phyloP scores from a whole-genome alignment of 1,140 invertebrate genomes.

The Drosophila leontia region DNA sequence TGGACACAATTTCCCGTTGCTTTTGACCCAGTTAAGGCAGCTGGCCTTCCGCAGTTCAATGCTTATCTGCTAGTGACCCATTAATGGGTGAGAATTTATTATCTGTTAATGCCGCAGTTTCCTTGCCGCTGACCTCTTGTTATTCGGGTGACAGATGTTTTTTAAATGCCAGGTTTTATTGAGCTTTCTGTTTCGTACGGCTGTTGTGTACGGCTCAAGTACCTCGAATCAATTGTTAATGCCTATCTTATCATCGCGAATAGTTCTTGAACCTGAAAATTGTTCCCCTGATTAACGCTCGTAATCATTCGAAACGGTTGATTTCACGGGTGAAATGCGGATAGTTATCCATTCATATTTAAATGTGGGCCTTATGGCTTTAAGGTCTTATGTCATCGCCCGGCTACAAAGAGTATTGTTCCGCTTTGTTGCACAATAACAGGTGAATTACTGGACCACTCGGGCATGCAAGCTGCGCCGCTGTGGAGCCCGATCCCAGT shows the following conservation, averaged over 20 bases:
- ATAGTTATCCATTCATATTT: constrained; percentile 26
- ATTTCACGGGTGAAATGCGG: constrained; percentile 19
- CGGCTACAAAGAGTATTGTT: constrained; percentile 36
- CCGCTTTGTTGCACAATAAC: constrained; percentile 66
- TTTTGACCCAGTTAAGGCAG: constrained; percentile 33
- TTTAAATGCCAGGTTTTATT: constrained; percentile 14
- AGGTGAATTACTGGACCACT: constrained; percentile 49
- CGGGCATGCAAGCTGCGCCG: constrained; percentile 57
- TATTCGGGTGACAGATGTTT: constrained; percentile 20
- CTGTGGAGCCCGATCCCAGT: constrained; percentile 9
- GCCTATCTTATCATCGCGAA: constrained; percentile 44
- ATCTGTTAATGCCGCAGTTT: constrained; percentile 30
- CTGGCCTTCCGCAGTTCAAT: constrained; percentile 25
- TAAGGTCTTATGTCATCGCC: constrained; percentile 16
- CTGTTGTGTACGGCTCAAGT: constrained; percentile 18
- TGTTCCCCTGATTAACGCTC: constrained; percentile 2
- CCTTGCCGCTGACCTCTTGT: constrained; percentile 24
- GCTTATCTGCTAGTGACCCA: constrained; percentile 42
- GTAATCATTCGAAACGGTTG: background rate
- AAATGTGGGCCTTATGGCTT: constrained; percentile 2
- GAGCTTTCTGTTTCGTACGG: constrained; percentile 6
- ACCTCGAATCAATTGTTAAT: constrained; percentile 18
- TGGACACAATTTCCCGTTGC: constrained; percentile 18
- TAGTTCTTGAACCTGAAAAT: constrained; percentile 49
- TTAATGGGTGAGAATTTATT: too few species aligned